Percentiles rank a stretch among this genome's conserved stretches.
phyloP scores from a whole-genome alignment of 2,113 vertebrate genomes.

The Platanista minor region DNA sequence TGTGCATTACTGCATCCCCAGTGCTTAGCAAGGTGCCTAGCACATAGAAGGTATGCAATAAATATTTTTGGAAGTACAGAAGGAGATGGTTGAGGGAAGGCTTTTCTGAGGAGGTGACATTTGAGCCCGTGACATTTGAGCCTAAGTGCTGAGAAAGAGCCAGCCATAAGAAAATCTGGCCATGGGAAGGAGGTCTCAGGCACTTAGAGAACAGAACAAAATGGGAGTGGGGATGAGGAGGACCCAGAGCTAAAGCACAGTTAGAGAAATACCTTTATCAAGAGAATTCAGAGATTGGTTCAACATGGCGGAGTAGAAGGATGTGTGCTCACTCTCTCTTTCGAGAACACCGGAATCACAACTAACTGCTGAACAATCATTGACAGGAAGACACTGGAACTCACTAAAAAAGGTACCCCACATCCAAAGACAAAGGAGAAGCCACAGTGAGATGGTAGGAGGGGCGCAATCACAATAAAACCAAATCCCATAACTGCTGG shows the following conservation, averaged over 20 bases:
- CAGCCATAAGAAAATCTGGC: not conserved
- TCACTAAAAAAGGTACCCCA: too few species aligned
- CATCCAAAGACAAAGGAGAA: too few species aligned
- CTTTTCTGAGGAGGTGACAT: not conserved
- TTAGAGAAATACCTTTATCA: not conserved
- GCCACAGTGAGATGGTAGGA: fast-evolving
- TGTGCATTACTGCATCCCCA: not conserved
- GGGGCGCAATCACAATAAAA: too few species aligned
- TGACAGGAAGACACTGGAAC: too few species aligned
- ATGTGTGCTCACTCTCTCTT: too few species aligned
- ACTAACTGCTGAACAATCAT: too few species aligned
- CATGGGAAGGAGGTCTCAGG: not conserved
- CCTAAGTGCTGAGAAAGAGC: not conserved
- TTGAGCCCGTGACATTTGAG: not conserved
- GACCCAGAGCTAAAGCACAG: not conserved
- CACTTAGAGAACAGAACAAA: not conserved
- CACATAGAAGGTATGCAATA: not conserved
- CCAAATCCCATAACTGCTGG: too few species aligned
- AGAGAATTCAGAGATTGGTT: not conserved
- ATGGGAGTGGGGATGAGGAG: not conserved
- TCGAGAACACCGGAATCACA: too few species aligned
- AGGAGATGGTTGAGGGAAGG: not conserved
- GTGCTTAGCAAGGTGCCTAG: not conserved
- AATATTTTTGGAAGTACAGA: not conserved
- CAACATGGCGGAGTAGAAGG: too few species aligned